Evolutionary conservation across 2,113 vertebrate genomes (phyloP), one percentile per base, ranked within the genome.

Genomic region (Neomonachus schauinslandi): DNA sequence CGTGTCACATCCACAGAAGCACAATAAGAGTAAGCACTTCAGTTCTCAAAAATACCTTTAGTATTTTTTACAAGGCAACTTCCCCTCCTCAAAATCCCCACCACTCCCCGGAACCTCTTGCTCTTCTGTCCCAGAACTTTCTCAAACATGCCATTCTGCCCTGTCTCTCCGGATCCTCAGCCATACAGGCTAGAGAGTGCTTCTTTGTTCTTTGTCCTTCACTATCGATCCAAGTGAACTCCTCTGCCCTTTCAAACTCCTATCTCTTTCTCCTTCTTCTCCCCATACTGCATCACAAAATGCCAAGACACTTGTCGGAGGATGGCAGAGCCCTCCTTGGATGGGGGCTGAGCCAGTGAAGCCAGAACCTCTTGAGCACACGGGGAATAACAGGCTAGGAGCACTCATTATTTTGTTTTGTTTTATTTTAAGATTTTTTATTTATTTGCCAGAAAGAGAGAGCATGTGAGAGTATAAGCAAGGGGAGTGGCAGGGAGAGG

Each of bases 21-120:
- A 84, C 26, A 61, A 2, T 36, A 69, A 77, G 65, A 95, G 28
- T 59, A 86, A 92, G 49, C 14, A 53, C 71, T 57, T 71, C 81
- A 79, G 77, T 61, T 85, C 67, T 94, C 81, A 51, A 19, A 85
- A 86, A 53, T 86, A 51, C 39, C 61, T 53, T 46, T 59, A 65
- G 19, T 61, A n/a, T 15, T n/a, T 82, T 94, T 89, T 72, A 88
- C 22, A 91, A 71, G 24, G 90, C 63, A 42, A 26, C 28, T 71
- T 93, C 85, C 36, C 71, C 26, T 95, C 61, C 49, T 90, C 59
- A 81, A 63, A 91, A 91, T 71, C 74, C 22, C 88, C 36, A 67
- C 26, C 39, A 13, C 9, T 92, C 63, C 31, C 79, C 3, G 0
- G 31, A 63, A 13, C 53, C 53, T 77, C 57, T 65, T 6, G 1